Base-by-base conservation (phyloP, 2,888 invertebrate genomes). In the Agrotis ipsilon region DNA sequence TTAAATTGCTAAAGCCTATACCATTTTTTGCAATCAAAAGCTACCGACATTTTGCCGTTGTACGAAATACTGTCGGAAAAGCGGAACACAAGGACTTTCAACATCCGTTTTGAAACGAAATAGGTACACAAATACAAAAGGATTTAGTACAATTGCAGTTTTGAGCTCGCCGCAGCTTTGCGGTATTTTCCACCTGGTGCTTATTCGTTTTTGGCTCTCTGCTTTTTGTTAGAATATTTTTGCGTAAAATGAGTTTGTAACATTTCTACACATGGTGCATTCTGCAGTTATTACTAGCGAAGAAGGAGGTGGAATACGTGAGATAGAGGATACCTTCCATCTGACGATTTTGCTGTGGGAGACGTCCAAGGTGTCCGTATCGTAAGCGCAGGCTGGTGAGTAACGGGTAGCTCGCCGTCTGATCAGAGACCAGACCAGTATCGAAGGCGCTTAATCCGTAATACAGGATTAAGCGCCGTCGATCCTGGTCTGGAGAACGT, bases 11-110 rank as follows among this genome's bases (percentile, higher is more conserved):
- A 46, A n/a, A 7, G 24, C 9, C 16, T 43, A 11, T n/a, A 4
- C 32, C n/a, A 54, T 24, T 68, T 75, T 27, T 18, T 39, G 32
- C 76, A 61, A 62, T 81, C 76, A 76, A 81, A 80, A 81, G 45
- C 45, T 18, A 39, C 21, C 16, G 19, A 19, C 52, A 3, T 43
- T 64, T 39, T 21, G 39, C 24, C n/a, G 21, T 11, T 54, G 2
- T 16, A 57, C 46, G 45, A 49, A 81, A 67, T 49, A 70, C 21
- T 9, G 43, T 14, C 0, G 49, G 0, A 39, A 21, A 49, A 60
- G 59, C 19, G n/a, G 51, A 71, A 80, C 67, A 48, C 66, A 49
- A 58, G 24, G 21, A 52, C 1, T 24, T 51, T 51, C 27, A 55
- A 43, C 61, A 45, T 59, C 78, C 11, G 55, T 68, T 75, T 64